Base-by-base conservation (phyloP, 2,888 invertebrate genomes). In the Latheticus oryzae region DNA sequence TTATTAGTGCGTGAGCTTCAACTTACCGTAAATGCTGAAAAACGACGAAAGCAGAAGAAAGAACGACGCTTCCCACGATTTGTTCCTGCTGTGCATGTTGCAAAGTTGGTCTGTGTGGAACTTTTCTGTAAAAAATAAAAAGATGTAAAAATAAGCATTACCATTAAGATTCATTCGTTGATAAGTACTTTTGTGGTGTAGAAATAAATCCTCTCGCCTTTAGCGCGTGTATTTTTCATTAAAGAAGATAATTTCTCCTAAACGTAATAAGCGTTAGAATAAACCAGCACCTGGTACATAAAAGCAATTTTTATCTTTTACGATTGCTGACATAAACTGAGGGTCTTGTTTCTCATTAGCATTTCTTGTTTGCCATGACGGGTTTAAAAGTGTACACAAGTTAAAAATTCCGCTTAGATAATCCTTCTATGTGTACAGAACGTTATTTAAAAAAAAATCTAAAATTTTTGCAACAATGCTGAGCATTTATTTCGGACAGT, bases 71-170 rank as follows among this genome's bases (percentile, higher is more conserved):
- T 71, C 67, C 65, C 63, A 67, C 57, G 63, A 64, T 58, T 63
- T 53, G 53, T 60, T 65, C 62, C 62, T 64, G 50, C 67, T 69
- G 60, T 60, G 66, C 73, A 73, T 73, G 64, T 63, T 71, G 71
- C 52, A 55, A 57, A 50, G 55, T 62, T 61, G 37, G 51, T 60
- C 37, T 24, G n/a, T 15, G 15, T 28, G 26, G 19, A 15, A 48
- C 38, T 35, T 66, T 65, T n/a, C 7, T 35, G 33, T 7, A 50
- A 56, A 45, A 45, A 45, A 28, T 43, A 7, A 38, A 38, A 17
- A 38, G 38, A 38, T 28, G 21, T 12, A 42, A 13, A 12, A 11
- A 12, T 38, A 38, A 38, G 9, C 17, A 35, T 33, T 4, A 23
- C 55, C 42, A 48, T 56, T 56, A 56, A 48, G 48, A 48, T 48